These are phyloP conservation scores for Cricetomys ansorgei DNA, from an alignment of 2,113 vertebrate genomes.

Conservation along the genomic window DNA sequence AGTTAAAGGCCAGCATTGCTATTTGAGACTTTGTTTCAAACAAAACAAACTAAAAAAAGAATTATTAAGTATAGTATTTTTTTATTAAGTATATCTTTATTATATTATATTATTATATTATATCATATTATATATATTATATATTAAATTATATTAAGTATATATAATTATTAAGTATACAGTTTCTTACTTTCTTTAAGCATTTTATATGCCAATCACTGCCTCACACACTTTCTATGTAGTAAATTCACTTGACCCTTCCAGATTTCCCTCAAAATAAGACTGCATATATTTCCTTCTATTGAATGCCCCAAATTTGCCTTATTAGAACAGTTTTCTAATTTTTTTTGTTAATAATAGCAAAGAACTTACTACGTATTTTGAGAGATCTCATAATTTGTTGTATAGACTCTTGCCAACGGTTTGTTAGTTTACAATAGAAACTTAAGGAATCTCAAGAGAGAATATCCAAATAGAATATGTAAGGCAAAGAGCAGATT, in stretches of 20 bases:
- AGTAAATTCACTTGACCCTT: background rate
- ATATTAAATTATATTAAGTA: no score
- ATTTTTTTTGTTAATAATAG: background rate
- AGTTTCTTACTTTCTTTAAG: background rate
- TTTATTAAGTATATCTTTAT: no score
- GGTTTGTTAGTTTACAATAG: constrained; percentile 12
- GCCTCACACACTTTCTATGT: background rate
- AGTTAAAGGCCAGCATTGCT: background rate
- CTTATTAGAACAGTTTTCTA: background rate
- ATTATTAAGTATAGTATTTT: background rate
- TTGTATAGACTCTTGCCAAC: background rate
- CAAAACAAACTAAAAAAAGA: background rate
- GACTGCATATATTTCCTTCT: background rate
- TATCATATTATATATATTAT: no score
- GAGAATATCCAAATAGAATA: background rate
- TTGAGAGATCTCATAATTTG: background rate
- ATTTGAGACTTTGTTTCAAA: background rate
- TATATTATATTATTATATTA: no score
- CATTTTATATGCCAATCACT: background rate
- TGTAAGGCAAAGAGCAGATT: background rate
- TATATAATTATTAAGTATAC: background rate
- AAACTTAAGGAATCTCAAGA: background rate
- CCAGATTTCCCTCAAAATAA: background rate
- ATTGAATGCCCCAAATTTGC: background rate
- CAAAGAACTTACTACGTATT: background rate